phyloP scores from a whole-genome alignment of 2,797 vertebrate species.

The Siniperca scherzeri region DNA sequence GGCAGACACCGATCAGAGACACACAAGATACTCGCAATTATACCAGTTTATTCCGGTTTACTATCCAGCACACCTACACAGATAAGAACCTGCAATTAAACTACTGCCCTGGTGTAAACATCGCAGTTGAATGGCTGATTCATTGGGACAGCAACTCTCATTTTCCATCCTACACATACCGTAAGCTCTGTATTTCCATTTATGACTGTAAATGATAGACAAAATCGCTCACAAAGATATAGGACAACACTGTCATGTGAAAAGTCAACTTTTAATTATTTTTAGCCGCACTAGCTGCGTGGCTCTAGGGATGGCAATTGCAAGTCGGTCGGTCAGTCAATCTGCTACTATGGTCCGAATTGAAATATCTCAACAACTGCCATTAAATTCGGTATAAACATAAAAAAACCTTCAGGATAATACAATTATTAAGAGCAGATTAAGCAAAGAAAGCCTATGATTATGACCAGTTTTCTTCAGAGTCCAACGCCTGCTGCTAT shows the following conservation, averaged over 20 bases:
- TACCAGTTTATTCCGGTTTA: conserved; percentile 29
- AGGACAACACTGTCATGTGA: background rate
- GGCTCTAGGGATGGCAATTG: background rate
- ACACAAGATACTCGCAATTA: conserved; percentile 11
- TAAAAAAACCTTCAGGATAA: background rate
- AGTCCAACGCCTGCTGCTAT: background rate
- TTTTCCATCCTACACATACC: conserved; percentile 3
- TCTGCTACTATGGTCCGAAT: background rate
- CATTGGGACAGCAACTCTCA: background rate
- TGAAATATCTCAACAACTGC: background rate
- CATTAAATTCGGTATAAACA: background rate
- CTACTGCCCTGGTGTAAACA: conserved; percentile 11
- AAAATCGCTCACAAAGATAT: background rate
- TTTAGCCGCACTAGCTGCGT: background rate
- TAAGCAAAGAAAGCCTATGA: background rate
- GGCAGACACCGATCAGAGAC: conserved; percentile 13
- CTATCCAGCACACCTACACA: conserved; percentile 44
- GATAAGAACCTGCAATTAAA: conserved; percentile 49
- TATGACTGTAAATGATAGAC: background rate
- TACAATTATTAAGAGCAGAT: conserved; percentile 17
- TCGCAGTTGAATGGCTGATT: conserved; percentile 29
- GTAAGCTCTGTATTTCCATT: background rate
- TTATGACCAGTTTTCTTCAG: conserved; percentile 28
- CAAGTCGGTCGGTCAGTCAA: background rate
- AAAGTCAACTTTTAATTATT: background rate